Conservation (phyloP, 2,113 vertebrate genomes). For the Leptocoma aspasia region DNA sequence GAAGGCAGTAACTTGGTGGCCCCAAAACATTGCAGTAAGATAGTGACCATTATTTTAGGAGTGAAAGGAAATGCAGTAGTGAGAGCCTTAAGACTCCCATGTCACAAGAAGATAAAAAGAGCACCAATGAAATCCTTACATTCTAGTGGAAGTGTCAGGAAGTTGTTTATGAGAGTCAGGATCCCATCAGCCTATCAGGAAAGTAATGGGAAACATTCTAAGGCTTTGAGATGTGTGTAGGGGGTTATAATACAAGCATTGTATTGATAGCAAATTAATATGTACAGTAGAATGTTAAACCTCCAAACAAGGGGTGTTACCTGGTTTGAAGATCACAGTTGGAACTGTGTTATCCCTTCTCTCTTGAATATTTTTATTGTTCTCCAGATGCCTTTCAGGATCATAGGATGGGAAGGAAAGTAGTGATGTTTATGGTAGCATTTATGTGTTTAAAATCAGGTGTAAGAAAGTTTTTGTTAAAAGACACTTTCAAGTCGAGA, state of each 20-base stretch:
- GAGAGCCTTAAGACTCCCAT: not conserved
- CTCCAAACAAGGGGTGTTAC: not conserved
- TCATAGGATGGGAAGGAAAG: not conserved
- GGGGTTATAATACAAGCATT: not conserved
- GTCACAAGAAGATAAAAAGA: not conserved
- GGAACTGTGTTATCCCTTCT: not conserved
- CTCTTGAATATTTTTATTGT: not conserved
- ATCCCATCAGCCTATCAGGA: not conserved
- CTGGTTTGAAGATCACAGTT: not conserved
- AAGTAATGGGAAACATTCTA: not conserved
- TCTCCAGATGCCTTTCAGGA: not conserved
- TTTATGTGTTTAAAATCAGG: not conserved
- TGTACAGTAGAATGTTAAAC: not conserved
- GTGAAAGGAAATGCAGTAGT: not conserved
- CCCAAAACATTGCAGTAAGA: not conserved
- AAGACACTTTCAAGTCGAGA: not conserved
- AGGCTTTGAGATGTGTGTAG: not conserved
- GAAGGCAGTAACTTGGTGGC: not conserved
- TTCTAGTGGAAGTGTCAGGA: not conserved
- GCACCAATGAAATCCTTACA: not conserved
- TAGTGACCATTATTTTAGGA: not conserved
- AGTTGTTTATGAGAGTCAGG: not conserved
- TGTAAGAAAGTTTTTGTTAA: not conserved
- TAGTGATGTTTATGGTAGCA: not conserved
- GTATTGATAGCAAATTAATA: not conserved